These are phyloP conservation scores for Microctonus brassicae DNA, from an alignment of 2,888 invertebrate genomes.

Conservation along the genomic window DNA sequence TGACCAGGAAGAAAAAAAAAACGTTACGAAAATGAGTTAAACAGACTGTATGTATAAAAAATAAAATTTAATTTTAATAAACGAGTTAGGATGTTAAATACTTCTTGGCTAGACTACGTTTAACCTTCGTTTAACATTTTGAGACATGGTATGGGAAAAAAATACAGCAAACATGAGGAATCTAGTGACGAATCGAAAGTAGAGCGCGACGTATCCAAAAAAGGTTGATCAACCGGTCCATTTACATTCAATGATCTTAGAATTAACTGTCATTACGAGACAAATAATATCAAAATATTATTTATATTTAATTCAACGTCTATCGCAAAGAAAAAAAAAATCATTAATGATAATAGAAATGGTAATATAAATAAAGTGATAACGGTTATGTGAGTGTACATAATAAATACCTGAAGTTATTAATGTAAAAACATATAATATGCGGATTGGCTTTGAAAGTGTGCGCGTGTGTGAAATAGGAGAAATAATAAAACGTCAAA, in stretches of 20 bases:
- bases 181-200: not conserved
- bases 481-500: not conserved
- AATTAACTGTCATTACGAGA: too few species aligned
- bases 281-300: too few species aligned
- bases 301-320: too few species aligned
- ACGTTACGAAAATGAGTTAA: not conserved
- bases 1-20: constrained; percentile 19
- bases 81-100: not conserved
- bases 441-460: not conserved
- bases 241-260: too few species aligned
- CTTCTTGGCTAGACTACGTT: not conserved
- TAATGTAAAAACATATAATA: not conserved
- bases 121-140: constrained; percentile 16
- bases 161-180: too few species aligned
- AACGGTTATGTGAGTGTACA: not conserved
- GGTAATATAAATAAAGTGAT: not conserved
- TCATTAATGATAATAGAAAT: not conserved
- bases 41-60: not conserved
- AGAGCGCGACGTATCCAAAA: not conserved
- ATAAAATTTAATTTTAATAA: constrained; percentile 6
- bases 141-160: not conserved
- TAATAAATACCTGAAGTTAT: not conserved
- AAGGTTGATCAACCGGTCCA: constrained; percentile 16
- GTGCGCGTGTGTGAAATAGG: not conserved
- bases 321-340: constrained; percentile 2